A percentile compares a stretch with the other conserved stretches of the same genome.
phyloP scores from a whole-genome alignment of 2,113 vertebrate species.

The Scytalopus superciliaris region DNA sequence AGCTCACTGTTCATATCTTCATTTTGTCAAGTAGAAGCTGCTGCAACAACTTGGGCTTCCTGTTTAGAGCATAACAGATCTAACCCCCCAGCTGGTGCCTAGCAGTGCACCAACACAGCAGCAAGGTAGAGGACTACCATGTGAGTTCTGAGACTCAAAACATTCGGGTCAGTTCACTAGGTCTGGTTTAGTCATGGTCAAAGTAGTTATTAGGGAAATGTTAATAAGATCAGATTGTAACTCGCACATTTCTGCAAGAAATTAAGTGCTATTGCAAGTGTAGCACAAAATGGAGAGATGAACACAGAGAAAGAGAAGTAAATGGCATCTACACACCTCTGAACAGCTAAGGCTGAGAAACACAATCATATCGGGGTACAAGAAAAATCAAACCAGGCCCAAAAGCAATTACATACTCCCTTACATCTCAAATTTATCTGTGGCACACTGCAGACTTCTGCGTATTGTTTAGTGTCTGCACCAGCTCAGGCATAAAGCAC shows the following conservation, averaged over 20 bases:
- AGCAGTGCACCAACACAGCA: not conserved
- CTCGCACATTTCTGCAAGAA: not conserved
- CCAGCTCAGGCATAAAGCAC: not conserved
- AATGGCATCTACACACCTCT: not conserved
- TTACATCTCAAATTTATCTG: not conserved
- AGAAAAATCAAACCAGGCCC: not conserved
- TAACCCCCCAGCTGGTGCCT: not conserved
- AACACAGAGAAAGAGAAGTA: not conserved
- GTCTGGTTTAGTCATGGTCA: not conserved
- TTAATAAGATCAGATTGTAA: not conserved
- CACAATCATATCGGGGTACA: not conserved
- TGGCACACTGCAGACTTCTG: not conserved
- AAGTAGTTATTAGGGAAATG: not conserved
- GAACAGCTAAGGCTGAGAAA: not conserved
- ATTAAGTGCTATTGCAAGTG: not conserved
- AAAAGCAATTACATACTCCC: not conserved
- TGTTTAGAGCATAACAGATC: not conserved
- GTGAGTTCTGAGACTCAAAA: not conserved
- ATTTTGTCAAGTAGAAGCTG: not conserved
- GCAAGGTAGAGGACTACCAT: not conserved
- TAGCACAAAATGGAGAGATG: not conserved
- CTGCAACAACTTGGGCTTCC: not conserved
- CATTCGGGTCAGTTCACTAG: not conserved
- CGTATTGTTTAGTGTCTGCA: not conserved
- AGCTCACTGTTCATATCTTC: not conserved